Evolutionary conservation across 2,888 invertebrate genomes (phyloP).

Genomic region (Epicampocera succincta): DNA sequence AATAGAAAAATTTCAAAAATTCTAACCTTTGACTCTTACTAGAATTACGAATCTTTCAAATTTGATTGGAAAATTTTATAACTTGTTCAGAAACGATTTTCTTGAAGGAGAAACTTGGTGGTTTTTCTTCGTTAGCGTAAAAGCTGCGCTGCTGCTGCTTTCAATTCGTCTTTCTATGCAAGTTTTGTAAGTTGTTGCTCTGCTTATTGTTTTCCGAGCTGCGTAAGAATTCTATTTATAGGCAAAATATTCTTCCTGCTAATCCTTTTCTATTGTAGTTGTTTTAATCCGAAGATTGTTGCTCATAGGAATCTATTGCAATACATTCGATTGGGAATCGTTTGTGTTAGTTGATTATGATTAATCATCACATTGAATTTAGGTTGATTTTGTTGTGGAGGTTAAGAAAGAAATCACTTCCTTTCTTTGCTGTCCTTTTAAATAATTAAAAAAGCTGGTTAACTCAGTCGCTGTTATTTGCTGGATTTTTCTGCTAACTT

Average conservation of each 20-base stretch:
- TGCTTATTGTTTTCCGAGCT: conserved; percentile 63
- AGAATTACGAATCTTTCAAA: conserved; percentile 22
- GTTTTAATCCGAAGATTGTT: conserved; percentile 56
- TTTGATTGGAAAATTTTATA: conserved; percentile 6
- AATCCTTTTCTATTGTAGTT: conserved; percentile 52
- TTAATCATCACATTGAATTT: conserved; percentile 63
- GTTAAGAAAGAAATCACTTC: conserved; percentile 52
- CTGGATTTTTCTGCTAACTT: conserved; percentile 67
- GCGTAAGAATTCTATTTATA: conserved; percentile 72
- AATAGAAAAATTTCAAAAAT: conserved; percentile 3
- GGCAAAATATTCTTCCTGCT: conserved; percentile 51
- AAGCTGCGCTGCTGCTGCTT: conserved; percentile 62
- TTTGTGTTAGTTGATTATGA: conserved; percentile 41
- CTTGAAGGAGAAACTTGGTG: conserved; percentile 9
- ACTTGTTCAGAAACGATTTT: not conserved
- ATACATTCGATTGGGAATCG: conserved; percentile 55
- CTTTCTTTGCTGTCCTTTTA: conserved; percentile 42
- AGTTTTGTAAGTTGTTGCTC: conserved; percentile 56
- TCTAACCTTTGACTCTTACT: conserved; percentile 13
- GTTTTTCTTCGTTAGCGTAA: conserved; percentile 20
- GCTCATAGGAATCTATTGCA: conserved; percentile 71
- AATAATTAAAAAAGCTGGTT: conserved; percentile 56
- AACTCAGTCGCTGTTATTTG: conserved; percentile 58
- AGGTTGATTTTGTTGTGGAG: conserved; percentile 30
- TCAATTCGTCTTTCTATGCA: conserved; percentile 69